Evolutionary conservation across 2,888 invertebrate species (phyloP), one percentile per base, ranked within the genome.

Genomic region (Micoletzkya japonica): DNA sequence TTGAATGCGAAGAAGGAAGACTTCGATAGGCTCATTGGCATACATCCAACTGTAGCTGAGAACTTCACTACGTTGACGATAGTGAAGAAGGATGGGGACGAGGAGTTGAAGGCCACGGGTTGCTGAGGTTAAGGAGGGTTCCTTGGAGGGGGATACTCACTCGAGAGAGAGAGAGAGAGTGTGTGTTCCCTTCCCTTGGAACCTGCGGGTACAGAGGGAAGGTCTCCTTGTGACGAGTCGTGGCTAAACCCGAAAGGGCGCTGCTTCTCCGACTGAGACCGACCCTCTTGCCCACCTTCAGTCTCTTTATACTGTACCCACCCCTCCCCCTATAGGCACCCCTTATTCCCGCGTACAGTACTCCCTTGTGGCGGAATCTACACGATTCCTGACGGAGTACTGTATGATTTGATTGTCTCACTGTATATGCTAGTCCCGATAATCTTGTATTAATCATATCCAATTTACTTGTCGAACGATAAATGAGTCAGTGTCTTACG

Each of bases 21-120:
- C 80, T 89, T 90, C 81, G 88, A 89, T 77, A 78, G 85, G 36
- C 86, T 90, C 0, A 87, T 90, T 67, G 90, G 90, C 57, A 90
- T 90, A 75, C 90, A 90, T 86, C 90, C 90, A 3, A 90, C 90
- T 2, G 86, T 85, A 74, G 88, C 90, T 26, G 90, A 90, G 76
- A 78, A 77, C 74, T 79, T 80, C 68, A 80, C 80, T 4, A 79
- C 80, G 37, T 66, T 80, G 64, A 79, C 78, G 14, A 52, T 79
- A 57, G 77, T 77, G 63, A 80, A 80, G 71, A 77, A 77, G 69
- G 78, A 78, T 52, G 78, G 77, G 36, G 76, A 75, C 24, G 76
- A 71, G 37, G 77, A 77, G 60, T 67, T 80, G 67, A 72, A 79
- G 71, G 80, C 78, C 37, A 73, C 77, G 59, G 80, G 80, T 75